Percentiles rank a stretch among this genome's conserved stretches.
These are phyloP conservation scores for Myrmecobius fasciatus DNA, from an alignment of 2,113 vertebrate genomes.

Conservation along the genomic window DNA sequence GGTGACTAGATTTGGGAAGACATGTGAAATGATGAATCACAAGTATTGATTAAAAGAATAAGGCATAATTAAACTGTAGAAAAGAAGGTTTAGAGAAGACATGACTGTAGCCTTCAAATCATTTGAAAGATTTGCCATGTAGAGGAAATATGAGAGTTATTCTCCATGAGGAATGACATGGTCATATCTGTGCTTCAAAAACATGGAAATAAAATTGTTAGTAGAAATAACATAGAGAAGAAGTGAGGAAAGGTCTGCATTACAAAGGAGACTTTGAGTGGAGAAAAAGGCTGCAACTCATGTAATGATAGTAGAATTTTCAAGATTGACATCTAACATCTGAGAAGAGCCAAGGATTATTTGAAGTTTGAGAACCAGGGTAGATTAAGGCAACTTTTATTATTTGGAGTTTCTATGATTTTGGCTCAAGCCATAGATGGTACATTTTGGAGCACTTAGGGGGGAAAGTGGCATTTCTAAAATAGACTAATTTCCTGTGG, in stretches of 20 bases:
- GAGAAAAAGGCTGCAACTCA: background rate
- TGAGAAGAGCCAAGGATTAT: background rate
- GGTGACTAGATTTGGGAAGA: background rate
- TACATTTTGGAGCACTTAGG: constrained; percentile 34
- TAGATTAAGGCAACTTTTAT: background rate
- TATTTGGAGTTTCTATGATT: constrained; percentile 25
- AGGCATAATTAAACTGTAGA: background rate
- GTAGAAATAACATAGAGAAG: background rate
- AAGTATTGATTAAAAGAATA: background rate
- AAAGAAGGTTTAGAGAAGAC: background rate
- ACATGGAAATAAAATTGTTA: background rate
- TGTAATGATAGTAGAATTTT: background rate
- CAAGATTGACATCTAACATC: background rate
- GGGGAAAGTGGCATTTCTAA: constrained; percentile 35
- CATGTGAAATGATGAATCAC: background rate
- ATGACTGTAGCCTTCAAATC: background rate
- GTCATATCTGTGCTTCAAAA: background rate
- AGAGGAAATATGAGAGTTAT: background rate
- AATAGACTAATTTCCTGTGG: constrained; percentile 48
- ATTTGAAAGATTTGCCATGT: background rate
- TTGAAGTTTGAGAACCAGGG: background rate
- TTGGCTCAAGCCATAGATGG: constrained; percentile 33
- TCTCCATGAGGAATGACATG: background rate
- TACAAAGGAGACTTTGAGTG: background rate
- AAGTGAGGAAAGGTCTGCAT: background rate